A percentile compares a stretch with the other conserved stretches of the same genome.
Evolutionary conservation across 2,888 invertebrate genomes (phyloP).

Genomic region (Villa cingulata): DNA sequence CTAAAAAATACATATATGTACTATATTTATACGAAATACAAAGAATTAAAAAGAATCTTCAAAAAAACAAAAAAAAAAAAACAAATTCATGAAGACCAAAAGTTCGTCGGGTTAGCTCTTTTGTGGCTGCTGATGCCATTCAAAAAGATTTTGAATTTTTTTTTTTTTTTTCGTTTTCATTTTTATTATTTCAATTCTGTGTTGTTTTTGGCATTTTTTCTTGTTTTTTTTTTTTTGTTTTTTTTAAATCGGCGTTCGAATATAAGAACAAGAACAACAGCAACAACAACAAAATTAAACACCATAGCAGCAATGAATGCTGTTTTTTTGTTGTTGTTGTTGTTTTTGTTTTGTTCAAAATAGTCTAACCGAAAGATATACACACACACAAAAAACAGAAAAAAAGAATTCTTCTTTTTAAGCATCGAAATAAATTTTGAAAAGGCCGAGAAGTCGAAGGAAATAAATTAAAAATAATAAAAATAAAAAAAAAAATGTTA

Average conservation of each 20-base stretch:
- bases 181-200: too few species aligned
- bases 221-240: neutral
- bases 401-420: neutral
- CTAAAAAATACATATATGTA: neutral
- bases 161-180: neutral
- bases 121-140: neutral
- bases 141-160: neutral
- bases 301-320: neutral
- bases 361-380: slow-evolving; percentile 7
- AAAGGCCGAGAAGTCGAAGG: slow-evolving; percentile 7
- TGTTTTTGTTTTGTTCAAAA: too few species aligned
- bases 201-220: neutral
- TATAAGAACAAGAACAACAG: neutral
- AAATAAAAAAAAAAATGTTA: neutral
- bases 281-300: neutral
- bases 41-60: neutral
- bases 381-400: neutral
- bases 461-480: neutral
- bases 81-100: neutral
- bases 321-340: too few species aligned
- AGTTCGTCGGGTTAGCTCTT: neutral
- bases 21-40: too few species aligned
- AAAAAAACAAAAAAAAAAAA: neutral
- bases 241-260: neutral
- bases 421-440: slow-evolving; percentile 7